Percentiles rank a stretch among this genome's conserved stretches.
These are phyloP conservation scores for Onchidella celtica DNA, from an alignment of 2,888 invertebrate species.

Conservation along the genomic window DNA sequence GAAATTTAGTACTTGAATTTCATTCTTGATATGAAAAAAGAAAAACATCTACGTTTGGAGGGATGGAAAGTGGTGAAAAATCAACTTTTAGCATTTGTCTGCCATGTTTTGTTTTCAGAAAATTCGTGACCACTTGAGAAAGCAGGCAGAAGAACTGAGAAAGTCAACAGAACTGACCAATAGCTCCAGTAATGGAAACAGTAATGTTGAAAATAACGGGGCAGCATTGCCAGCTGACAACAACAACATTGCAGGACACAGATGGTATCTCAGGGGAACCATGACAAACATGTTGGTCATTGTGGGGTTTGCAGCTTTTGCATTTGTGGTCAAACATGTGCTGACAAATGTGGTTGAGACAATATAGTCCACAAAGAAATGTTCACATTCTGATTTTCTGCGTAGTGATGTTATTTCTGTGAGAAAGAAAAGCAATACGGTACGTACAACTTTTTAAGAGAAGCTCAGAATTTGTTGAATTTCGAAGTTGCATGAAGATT, in stretches of 20 bases:
- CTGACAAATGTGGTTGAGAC: conserved; percentile 52
- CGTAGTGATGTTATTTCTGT: too few relatives aligned
- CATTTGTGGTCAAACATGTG: conserved; percentile 53
- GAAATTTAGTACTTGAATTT: too few relatives aligned
- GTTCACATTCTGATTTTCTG: too few relatives aligned
- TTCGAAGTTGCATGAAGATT: too few relatives aligned
- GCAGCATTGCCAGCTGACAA: neutral
- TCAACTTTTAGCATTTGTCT: too few relatives aligned
- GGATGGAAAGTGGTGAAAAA: too few relatives aligned
- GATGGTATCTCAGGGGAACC: conserved; percentile 49
- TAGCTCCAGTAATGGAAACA: conserved; percentile 35
- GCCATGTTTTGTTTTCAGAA: conserved; percentile 69
- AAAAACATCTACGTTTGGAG: too few relatives aligned
- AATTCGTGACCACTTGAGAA: conserved; percentile 82
- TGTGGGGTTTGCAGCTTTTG: conserved; percentile 53
- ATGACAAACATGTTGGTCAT: conserved; percentile 54
- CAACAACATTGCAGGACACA: conserved; percentile 12
- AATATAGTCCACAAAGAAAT: conserved; percentile 18
- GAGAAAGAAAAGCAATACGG: too few relatives aligned
- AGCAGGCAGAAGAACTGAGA: conserved; percentile 81
- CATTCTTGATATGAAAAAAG: too few relatives aligned
- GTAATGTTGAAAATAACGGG: conserved; percentile 13
- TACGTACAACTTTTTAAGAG: too few relatives aligned
- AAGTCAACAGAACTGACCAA: conserved; percentile 68
- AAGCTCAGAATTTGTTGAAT: too few relatives aligned